phyloP scores from a whole-genome alignment of 64 coral and sea anemone genomes.

The Montipora efflorescens region DNA sequence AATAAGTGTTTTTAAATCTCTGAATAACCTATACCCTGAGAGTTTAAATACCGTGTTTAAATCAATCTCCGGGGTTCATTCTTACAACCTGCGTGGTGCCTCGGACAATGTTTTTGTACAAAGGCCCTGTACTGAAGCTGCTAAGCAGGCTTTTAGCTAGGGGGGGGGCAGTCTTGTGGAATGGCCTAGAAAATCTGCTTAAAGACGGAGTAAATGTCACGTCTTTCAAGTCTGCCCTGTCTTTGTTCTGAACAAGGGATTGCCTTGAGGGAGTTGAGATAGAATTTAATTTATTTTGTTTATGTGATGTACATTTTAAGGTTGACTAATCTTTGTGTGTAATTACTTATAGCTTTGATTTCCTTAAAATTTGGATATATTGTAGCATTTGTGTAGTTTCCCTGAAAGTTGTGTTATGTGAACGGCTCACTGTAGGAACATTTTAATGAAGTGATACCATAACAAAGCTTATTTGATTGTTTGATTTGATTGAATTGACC shows the following conservation, averaged over 20 bases:
- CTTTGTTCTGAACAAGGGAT: neutral
- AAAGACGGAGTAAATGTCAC: neutral
- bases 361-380: no score
- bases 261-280: no score
- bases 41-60: neutral
- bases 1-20: conserved; percentile 25
- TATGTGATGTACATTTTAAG: no score
- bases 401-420: no score
- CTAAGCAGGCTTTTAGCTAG: neutral
- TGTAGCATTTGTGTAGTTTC: no score
- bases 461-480: no score
- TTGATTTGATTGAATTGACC: no score
- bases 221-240: neutral
- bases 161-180: neutral
- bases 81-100: neutral
- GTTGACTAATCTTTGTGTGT: no score
- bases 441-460: no score
- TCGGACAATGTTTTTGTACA: neutral
- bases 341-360: no score
- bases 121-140: neutral
- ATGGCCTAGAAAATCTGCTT: neutral
- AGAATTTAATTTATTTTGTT: no score
- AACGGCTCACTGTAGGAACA: no score
- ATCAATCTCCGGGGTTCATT: neutral
- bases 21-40: conserved; percentile 2